Evolutionary conservation across 2,797 vertebrate species (phyloP), one percentile per base, ranked within the genome.

Genomic region (Halcyon badia): DNA sequence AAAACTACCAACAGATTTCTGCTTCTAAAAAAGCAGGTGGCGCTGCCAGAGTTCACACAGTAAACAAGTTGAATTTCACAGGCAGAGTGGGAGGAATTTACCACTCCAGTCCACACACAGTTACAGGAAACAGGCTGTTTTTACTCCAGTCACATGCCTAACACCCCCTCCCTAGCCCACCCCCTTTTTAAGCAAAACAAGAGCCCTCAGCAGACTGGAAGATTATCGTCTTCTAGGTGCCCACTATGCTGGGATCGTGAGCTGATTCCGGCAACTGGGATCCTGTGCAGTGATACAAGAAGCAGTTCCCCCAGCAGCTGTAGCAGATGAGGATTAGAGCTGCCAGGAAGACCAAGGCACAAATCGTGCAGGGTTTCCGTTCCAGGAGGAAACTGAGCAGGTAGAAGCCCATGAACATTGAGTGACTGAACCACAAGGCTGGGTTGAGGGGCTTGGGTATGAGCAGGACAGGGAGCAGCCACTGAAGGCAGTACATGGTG

Each of bases 361-460:
- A 99, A 97, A 99, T 99, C 25, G 99, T 99, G 98, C 99, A 99
- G 87, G 99, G 99, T 96, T 99, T 99, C 98, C 99, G 98, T 98
- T 99, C 99, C 98, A 99, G 98, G 96, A 99, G 98, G 98, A 99
- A 99, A 98, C 99, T 99, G 97, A 99, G 99, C 98, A 99, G 98
- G 98, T 99, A 99, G 98, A 99, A 99, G 97, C 99, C 99, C 99
- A 99, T 99, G 97, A 99, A 99, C 99, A 99, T 99, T 72, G 99
- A 99, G 98, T 99, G 99, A 97, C 98, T 99, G 98, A 99, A 99
- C 99, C 99, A 99, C 97, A 99, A 97, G 1, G 99, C 99, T 10
- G 99, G 99, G 98, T 99, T 99, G 97, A 99, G 98, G 56, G 99
- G 99, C 96, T 99, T 99, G 93, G 99, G 99, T 98, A 99, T 99